Evolutionary conservation across 2,797 vertebrate genomes (phyloP), one percentile per base, ranked within the genome.

Genomic region (Furcifer pardalis): DNA sequence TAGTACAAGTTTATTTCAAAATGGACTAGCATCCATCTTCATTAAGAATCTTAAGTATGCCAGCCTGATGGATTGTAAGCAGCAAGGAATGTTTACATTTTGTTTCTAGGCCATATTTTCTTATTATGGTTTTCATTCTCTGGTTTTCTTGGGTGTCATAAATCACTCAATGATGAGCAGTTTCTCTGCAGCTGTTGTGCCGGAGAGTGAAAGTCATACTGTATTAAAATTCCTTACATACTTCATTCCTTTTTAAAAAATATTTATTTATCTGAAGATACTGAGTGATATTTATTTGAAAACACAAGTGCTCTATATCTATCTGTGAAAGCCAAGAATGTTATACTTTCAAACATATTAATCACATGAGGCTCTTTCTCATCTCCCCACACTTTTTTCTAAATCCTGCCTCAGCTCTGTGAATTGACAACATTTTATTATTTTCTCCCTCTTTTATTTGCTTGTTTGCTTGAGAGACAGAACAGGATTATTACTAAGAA

Each of bases 151-250:
- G 35, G 60, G 37, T 69, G 62, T 65, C 62, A 86, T 89, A 88
- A 83, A 84, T 91, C 90, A 86, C 75, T 81, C 87, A 73, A 84
- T 89, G 69, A 74, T 81, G 72, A 84, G 71, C 42, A 66, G 81
- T 83, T 92, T 89, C 84, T 87, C 63, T 68, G 56, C 75, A 87
- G 87, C 84, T 86, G 86, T 77, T n/a, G 30, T 60, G 17, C 19
- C 17, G 74, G 32, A 82, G 56, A 46, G 80, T 78, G 52, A 84
- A 81, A 66, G 65, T 52, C 84, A 89, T 56, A 59, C 73, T 82
- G 62, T 77, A 88, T 93, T 94, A 84, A 92, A 91, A 94, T 93
- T 94, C 90, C 79, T 89, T 84, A 89, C 89, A 92, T 92, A 87
- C 83, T 77, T 65, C 65, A 0, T 1, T 89, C 40, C 80, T 91